phyloP scores from a whole-genome alignment of 2,888 invertebrate genomes.

The Drosophila peninsularis region DNA sequence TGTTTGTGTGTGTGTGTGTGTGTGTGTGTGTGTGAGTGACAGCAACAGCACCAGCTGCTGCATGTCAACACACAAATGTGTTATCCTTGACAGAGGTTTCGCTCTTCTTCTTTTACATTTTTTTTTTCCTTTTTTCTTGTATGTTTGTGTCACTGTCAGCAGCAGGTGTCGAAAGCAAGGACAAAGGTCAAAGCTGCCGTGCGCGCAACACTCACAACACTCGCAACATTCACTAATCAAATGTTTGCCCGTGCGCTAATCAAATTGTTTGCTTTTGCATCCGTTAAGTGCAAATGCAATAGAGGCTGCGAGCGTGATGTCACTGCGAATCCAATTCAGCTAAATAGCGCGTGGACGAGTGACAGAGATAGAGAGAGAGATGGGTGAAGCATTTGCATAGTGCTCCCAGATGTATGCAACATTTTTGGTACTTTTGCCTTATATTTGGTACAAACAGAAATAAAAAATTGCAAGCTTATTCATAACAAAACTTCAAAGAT shows the following conservation, averaged over 20 bases:
- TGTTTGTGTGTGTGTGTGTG: slow-evolving; percentile 49
- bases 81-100: slow-evolving; percentile 70
- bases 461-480: neutral
- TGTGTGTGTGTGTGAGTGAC: slow-evolving; percentile 58
- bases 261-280: slow-evolving; percentile 46
- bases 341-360: slow-evolving; percentile 4
- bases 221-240: slow-evolving; percentile 58
- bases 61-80: slow-evolving; percentile 43
- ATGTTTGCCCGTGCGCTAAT: slow-evolving; percentile 39
- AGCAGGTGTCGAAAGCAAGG: slow-evolving; percentile 65
- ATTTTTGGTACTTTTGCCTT: neutral
- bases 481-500: neutral
- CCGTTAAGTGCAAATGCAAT: slow-evolving; percentile 32
- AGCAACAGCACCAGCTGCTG: slow-evolving; percentile 50
- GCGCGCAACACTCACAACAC: slow-evolving; percentile 38
- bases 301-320: slow-evolving; percentile 6
- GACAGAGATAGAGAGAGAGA: neutral
- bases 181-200: slow-evolving; percentile 55
- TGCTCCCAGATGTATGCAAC: neutral
- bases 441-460: too few species aligned
- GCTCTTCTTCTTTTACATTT: slow-evolving; percentile 16
- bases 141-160: slow-evolving; percentile 63
- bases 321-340: slow-evolving; percentile 18
- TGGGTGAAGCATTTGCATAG: slow-evolving; percentile 14
- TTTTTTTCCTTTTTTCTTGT: neutral